A percentile compares a stretch with the other conserved stretches of the same genome.
Conservation (phyloP, 2,113 vertebrate genomes). For the Melanocharis versteri region DNA sequence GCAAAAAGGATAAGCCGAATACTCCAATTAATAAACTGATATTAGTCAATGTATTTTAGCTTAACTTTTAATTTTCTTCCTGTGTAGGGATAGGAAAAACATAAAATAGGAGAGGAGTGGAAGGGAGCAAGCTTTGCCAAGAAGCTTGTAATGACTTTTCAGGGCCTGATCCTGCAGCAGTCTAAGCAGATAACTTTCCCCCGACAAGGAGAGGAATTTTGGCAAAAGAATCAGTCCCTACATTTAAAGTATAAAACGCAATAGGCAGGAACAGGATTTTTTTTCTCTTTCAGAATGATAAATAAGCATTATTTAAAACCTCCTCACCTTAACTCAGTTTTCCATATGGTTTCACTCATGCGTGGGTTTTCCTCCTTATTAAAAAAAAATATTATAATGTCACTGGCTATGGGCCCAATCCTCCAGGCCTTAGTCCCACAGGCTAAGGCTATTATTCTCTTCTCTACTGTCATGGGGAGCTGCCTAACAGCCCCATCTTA, state of each 20-base stretch:
- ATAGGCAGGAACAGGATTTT: constrained; percentile 7
- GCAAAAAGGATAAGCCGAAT: constrained; percentile 67
- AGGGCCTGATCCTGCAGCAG: constrained; percentile 47
- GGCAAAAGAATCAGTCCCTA: background rate
- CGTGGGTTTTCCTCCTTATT: constrained; percentile 50
- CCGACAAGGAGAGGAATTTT: constrained; percentile 34
- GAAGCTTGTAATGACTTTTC: background rate
- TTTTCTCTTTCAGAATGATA: constrained; percentile 53
- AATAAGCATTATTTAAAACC: constrained; percentile 66
- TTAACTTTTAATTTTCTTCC: constrained; percentile 58
- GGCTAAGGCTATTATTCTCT: constrained; percentile 37
- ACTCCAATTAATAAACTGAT: constrained; percentile 76
- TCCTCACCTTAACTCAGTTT: constrained; percentile 60
- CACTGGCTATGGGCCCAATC: constrained; percentile 59
- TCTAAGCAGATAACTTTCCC: background rate
- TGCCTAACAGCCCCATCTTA: constrained; percentile 10
- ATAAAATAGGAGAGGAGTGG: background rate
- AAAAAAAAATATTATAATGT: constrained; percentile 55
- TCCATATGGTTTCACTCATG: constrained; percentile 68
- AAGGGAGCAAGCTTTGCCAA: constrained; percentile 3
- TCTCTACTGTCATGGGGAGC: constrained; percentile 36
- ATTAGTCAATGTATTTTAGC: constrained; percentile 67
- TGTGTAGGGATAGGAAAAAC: background rate
- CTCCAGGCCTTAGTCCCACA: constrained; percentile 36
- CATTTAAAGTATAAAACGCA: constrained; percentile 47